Evolutionary conservation across 2,888 invertebrate species (phyloP).

Genomic region (Leptinotarsa haldemani): DNA sequence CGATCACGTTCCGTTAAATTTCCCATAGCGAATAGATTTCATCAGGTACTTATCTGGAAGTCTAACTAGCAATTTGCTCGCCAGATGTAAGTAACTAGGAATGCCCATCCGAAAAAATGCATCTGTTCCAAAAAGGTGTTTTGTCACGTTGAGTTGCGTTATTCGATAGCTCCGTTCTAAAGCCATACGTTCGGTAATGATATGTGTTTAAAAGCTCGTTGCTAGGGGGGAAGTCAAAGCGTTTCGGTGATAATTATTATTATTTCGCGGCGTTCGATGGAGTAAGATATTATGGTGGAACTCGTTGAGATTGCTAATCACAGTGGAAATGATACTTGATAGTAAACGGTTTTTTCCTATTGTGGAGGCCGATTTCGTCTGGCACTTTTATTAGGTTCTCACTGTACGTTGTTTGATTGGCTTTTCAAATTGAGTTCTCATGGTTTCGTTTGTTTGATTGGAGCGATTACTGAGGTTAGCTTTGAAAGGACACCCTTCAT

Average conservation of each 20-base stretch:
- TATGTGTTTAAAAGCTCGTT: slow-evolving; percentile 25
- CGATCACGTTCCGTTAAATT: slow-evolving; percentile 18
- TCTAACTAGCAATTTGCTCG: slow-evolving; percentile 20
- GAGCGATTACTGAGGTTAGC: not conserved
- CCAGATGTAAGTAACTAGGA: slow-evolving; percentile 19
- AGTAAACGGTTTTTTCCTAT: slow-evolving; percentile 18
- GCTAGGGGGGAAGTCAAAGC: slow-evolving; percentile 24
- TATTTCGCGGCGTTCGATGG: slow-evolving; percentile 17
- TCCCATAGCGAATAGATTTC: slow-evolving; percentile 13
- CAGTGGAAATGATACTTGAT: slow-evolving; percentile 18
- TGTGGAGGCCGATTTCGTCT: not conserved
- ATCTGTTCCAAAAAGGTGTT: slow-evolving; percentile 27
- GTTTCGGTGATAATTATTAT: slow-evolving; percentile 25
- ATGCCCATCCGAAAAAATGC: slow-evolving; percentile 21
- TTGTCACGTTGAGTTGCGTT: slow-evolving; percentile 14
- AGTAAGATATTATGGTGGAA: slow-evolving; percentile 19
- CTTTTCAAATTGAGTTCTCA: slow-evolving; percentile 8
- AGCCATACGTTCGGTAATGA: slow-evolving; percentile 19
- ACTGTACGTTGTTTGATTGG: slow-evolving; percentile 4
- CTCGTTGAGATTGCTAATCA: slow-evolving; percentile 18
- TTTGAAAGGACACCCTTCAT: too few relatives aligned
- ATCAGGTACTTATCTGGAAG: slow-evolving; percentile 14
- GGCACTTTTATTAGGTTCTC: slow-evolving; percentile 3
- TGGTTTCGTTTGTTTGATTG: not conserved
- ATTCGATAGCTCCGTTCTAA: slow-evolving; percentile 19